These are phyloP conservation scores for Hippopotamus amphibius DNA, from an alignment of 2,113 vertebrate genomes.

Conservation along the genomic window DNA sequence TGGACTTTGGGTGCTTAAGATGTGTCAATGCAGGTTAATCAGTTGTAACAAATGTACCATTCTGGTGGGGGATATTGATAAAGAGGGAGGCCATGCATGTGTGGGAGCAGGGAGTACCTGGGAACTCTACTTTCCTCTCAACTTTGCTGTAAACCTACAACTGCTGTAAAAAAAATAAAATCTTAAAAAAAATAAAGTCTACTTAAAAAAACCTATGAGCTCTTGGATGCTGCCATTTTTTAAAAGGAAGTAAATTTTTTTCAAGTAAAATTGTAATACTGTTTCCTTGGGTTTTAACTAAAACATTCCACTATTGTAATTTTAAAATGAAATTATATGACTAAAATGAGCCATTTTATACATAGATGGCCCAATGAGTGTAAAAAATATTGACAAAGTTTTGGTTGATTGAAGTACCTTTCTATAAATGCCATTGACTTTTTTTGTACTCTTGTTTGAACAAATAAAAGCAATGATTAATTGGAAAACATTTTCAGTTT, in stretches of 20 bases:
- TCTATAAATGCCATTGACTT: slow-evolving; percentile 30
- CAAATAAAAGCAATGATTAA: slow-evolving; percentile 55
- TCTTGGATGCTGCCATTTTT: background rate
- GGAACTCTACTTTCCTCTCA: background rate
- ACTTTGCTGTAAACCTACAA: background rate
- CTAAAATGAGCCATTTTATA: slow-evolving; percentile 24
- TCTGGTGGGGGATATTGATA: background rate
- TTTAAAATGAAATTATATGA: slow-evolving; percentile 36
- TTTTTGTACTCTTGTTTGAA: slow-evolving; percentile 25
- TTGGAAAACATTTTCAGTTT: slow-evolving; percentile 55
- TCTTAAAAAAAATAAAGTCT: background rate
- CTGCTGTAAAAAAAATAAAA: background rate
- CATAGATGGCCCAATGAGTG: background rate
- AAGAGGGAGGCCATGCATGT: background rate
- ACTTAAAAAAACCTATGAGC: background rate
- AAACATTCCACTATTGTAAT: slow-evolving; percentile 48
- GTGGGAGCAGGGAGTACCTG: background rate
- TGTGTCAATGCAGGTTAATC: background rate
- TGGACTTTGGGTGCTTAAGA: background rate
- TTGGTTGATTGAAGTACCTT: background rate
- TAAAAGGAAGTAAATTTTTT: background rate
- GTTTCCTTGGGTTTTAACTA: slow-evolving; percentile 35
- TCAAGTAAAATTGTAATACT: background rate
- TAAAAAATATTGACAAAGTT: slow-evolving; percentile 39
- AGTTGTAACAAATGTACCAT: background rate